Evolutionary conservation across 2,113 vertebrate species (phyloP), one percentile per base, ranked within the genome.

Genomic region (Mobula hypostoma): DNA sequence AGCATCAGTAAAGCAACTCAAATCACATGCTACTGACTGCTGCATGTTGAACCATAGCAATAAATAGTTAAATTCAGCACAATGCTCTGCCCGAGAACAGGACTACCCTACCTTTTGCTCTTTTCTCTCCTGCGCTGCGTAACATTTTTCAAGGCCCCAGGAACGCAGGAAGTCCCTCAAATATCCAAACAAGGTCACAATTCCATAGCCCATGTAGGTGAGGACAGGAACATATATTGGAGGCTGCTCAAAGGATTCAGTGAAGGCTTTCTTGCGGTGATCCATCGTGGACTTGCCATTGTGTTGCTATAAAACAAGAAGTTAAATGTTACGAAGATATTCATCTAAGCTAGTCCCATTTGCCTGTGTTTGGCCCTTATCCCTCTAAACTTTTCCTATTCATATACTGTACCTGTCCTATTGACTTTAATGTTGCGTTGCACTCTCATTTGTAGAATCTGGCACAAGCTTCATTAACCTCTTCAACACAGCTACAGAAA

Each of bases 171-270:
- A 98, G 95, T 99, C 98, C 96, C 98, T 97, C 94, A 99, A 94
- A 96, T 99, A 98, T 94, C 98, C 98, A 95, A 99, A 99, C 82
- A 99, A 95, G 5, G 97, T 98, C 95, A 97, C 98, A 94, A 99
- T 96, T 94, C 97, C 98, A 96, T 97, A 99, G 83, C 97, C 97
- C 96, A 99, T 83, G 95, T 98, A 98, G 76, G 98, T 99, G 94
- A 99, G 94, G 94, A 99, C 97, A 32, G 97, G 97, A 94, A 98
- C 97, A 66, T 98, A 97, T 95, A 98, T 97, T n/a, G 98, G 98
- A 8, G 98, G 96, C 95, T 98, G 97, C 66, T 98, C 98, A 96
- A 98, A 98, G 76, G 96, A 95, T 95, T 98, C 98, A 70, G 95
- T 95, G 94, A 95, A 95, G 61, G 95, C 94, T 94, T 95, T 96